Base-by-base conservation (phyloP, 2,888 invertebrate genomes). In the Scaptodrosophila latifasciaeformis region DNA sequence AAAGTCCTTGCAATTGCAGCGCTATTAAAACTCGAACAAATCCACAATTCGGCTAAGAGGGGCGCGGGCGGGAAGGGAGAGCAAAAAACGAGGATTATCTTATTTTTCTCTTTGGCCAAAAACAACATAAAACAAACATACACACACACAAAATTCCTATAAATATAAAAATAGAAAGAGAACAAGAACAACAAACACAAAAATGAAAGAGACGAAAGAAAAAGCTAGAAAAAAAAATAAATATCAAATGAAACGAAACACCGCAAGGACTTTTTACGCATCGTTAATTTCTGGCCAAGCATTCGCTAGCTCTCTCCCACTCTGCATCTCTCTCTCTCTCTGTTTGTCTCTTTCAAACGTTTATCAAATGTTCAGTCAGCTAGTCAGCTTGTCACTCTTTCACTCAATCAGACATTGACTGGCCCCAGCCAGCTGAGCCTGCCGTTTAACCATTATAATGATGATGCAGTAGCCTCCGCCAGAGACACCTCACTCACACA, bases 11-110 rank as follows among this genome's bases (percentile, higher is more conserved):
- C 77, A 72, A 70, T 71, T 70, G 77, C 71, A 71, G 60, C 57
- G 59, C 71, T 77, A 71, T 71, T 71, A 71, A 71, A 71, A 71
- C 77, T 76, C 77, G 76, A 77, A 71, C 74, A 71, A n/a, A n/a
- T n/a, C n/a, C 59, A 65, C 62, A 66, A 62, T 62, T 58, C 62
- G 51, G 49, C 39, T 58, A 54, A 64, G n/a, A n/a, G 64, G 53
- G 6, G 29, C 29, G 29, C 29, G 29, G 49, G 50, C 45, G 18
- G 46, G 12, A 39, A 27, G 7, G n/a, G 15, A 12, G 30, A 30
- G 30, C 4, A 30, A 12, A 2, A 42, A 24, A 7, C 34, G 27
- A 24, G 9, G 7, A 45, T 46, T 27, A 52, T 12, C 24, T 13
- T n/a, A n/a, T n/a, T n/a, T n/a, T n/a, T n/a, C n/a, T n/a, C n/a